Evolutionary conservation across 2,888 invertebrate genomes (phyloP).

Genomic region (Megastigmus dorsalis): DNA sequence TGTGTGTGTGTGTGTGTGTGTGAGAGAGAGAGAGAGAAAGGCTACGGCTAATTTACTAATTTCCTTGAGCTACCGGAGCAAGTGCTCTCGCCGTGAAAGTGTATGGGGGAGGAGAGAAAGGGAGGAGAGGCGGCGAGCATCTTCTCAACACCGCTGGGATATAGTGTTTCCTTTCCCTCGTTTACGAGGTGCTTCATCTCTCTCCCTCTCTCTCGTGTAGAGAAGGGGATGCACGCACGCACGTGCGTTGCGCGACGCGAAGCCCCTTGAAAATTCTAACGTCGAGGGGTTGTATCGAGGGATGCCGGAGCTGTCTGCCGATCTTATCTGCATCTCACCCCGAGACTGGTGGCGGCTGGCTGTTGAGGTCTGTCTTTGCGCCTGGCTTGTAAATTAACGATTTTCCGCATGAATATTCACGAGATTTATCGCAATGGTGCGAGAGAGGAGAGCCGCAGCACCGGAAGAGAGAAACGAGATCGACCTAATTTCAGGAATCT

Average conservation of each 20-base stretch:
- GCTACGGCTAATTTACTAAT: slow-evolving; percentile 54
- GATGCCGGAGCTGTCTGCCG: background rate
- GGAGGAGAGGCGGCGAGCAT: background rate
- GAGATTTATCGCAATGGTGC: slow-evolving; percentile 45
- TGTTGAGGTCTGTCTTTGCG: slow-evolving; percentile 16
- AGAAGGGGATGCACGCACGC: too few relatives aligned
- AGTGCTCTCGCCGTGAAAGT: slow-evolving; percentile 18
- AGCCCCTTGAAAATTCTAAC: slow-evolving; percentile 25
- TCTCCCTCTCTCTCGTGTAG: slow-evolving; percentile 27
- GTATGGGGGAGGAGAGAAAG: background rate
- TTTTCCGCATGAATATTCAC: slow-evolving; percentile 50
- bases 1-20: too few relatives aligned
- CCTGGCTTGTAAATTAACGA: slow-evolving; percentile 43
- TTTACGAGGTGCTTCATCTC: slow-evolving; percentile 26
- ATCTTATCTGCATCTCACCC: background rate
- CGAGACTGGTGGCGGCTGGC: too few relatives aligned
- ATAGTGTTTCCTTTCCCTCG: slow-evolving; percentile 29
- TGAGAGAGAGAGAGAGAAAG: background rate
- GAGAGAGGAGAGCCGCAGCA: background rate
- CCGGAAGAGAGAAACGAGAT: background rate
- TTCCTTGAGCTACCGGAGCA: slow-evolving; percentile 52
- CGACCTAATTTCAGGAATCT: slow-evolving; percentile 26
- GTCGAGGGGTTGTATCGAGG: slow-evolving; percentile 10
- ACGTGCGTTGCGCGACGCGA: too few relatives aligned
- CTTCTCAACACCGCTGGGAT: slow-evolving; percentile 21